Conservation (phyloP, 2,888 invertebrate genomes). For the Apotomis capreana region DNA sequence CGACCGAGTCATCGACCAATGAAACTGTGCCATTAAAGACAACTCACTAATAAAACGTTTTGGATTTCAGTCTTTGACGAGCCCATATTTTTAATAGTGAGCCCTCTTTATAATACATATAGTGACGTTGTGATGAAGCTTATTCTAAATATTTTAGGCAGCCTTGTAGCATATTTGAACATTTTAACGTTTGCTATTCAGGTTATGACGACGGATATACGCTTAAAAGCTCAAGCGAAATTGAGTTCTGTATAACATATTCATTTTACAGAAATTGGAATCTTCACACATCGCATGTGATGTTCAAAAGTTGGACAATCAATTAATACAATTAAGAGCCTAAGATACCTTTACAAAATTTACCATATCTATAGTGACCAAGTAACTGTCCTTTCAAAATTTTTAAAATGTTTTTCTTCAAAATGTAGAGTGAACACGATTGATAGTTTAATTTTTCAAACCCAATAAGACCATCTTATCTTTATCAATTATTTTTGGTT, state of each 20-base stretch:
- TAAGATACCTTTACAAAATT: too few species aligned
- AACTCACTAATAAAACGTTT: conserved; percentile 12
- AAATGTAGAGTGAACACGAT: too few species aligned
- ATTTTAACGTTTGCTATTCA: conserved; percentile 14
- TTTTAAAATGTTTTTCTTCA: too few species aligned
- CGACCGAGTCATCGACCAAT: too few species aligned
- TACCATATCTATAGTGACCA: too few species aligned
- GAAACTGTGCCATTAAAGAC: neutral
- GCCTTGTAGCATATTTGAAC: conserved; percentile 33
- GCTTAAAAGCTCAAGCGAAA: neutral
- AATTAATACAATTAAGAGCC: too few species aligned
- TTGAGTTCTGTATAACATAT: neutral
- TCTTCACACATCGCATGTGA: too few species aligned
- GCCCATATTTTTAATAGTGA: conserved; percentile 3
- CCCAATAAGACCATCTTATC: too few species aligned
- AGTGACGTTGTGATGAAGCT: conserved; percentile 18
- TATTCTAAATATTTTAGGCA: conserved; percentile 28
- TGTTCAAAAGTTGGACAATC: too few species aligned
- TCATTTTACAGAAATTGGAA: neutral
- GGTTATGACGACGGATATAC: conserved; percentile 6
- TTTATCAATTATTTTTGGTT: too few species aligned
- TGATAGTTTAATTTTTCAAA: too few species aligned
- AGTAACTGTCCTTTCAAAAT: too few species aligned
- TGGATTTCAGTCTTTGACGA: conserved; percentile 20
- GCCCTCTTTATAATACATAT: conserved; percentile 8